Evolutionary conservation across 2,888 invertebrate species (phyloP).

Genomic region (Pachymerium ferrugineum): DNA sequence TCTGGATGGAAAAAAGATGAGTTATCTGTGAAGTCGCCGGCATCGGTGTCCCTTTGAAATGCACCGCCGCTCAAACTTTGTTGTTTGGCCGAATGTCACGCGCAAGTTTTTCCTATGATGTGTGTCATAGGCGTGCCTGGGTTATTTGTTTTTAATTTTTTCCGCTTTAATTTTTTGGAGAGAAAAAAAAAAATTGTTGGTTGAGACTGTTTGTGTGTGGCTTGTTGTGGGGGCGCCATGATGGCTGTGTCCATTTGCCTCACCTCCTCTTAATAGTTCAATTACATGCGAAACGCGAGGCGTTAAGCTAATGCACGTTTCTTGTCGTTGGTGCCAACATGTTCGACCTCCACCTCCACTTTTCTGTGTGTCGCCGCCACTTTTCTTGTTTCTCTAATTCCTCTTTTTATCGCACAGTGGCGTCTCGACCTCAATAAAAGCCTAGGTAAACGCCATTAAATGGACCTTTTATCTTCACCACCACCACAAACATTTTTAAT

Average conservation of each 20-base stretch:
- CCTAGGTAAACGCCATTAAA: constrained; percentile 9
- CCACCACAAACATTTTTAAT: no score
- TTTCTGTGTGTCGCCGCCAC: constrained; percentile 18
- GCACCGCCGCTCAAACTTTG: background rate
- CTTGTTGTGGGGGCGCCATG: background rate
- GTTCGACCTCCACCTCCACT: constrained; percentile 18
- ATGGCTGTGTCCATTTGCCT: constrained; percentile 15
- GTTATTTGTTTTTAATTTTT: background rate
- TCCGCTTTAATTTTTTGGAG: background rate
- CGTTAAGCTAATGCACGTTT: constrained; percentile 21
- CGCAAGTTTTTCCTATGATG: no score
- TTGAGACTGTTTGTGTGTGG: background rate
- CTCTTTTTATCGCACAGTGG: constrained; percentile 9
- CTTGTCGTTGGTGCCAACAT: background rate
- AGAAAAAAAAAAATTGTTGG: background rate
- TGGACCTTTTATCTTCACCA: constrained; percentile 2
- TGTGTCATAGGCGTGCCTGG: no score
- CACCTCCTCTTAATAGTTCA: constrained; percentile 12
- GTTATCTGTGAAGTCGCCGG: background rate
- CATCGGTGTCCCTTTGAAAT: background rate
- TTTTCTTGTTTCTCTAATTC: constrained; percentile 9
- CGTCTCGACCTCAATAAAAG: background rate
- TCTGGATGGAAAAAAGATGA: background rate
- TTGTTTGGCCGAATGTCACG: background rate
- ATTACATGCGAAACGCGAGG: constrained; percentile 18